Evolutionary conservation across 2,797 vertebrate genomes (phyloP).

Genomic region (Gambusia yucatana): DNA sequence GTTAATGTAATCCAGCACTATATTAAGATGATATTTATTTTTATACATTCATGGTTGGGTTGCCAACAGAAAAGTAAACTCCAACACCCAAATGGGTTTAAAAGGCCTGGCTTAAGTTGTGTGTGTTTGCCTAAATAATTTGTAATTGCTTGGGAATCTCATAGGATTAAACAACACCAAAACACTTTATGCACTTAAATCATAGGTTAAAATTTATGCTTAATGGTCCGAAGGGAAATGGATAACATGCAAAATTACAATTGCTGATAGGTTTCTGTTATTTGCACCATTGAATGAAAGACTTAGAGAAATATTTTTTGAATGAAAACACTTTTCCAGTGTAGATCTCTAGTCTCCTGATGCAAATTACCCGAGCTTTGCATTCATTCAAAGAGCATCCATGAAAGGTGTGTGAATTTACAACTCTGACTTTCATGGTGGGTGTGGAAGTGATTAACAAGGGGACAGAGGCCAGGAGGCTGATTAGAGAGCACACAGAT

Average conservation of each 20-base stretch:
- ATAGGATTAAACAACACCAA: constrained; percentile 9
- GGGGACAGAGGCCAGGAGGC: constrained; percentile 20
- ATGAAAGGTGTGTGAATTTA: constrained; percentile 14
- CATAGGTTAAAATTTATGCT: not conserved
- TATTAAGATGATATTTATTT: not conserved
- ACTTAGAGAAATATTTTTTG: not conserved
- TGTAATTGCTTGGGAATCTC: constrained; percentile 20
- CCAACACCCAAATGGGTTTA: not conserved
- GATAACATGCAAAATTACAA: not conserved
- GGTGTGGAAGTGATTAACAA: constrained; percentile 32
- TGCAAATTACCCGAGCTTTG: constrained; percentile 10
- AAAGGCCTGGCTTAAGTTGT: constrained; percentile 8
- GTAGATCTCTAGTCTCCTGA: not conserved
- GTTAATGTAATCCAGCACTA: not conserved
- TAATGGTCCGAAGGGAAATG: not conserved
- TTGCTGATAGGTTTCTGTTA: not conserved
- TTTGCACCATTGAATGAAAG: not conserved
- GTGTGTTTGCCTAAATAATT: constrained; percentile 1
- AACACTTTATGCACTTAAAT: constrained; percentile 2
- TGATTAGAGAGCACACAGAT: constrained; percentile 38
- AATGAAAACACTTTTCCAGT: not conserved
- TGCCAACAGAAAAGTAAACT: not conserved
- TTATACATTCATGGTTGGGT: not conserved
- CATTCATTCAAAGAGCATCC: constrained; percentile 22
- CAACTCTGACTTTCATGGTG: constrained; percentile 11